A percentile compares a stretch with the other conserved stretches of the same genome.
Evolutionary conservation across 92 coral and sea anemone genomes (phyloP).

Genomic region (Montipora capitata): DNA sequence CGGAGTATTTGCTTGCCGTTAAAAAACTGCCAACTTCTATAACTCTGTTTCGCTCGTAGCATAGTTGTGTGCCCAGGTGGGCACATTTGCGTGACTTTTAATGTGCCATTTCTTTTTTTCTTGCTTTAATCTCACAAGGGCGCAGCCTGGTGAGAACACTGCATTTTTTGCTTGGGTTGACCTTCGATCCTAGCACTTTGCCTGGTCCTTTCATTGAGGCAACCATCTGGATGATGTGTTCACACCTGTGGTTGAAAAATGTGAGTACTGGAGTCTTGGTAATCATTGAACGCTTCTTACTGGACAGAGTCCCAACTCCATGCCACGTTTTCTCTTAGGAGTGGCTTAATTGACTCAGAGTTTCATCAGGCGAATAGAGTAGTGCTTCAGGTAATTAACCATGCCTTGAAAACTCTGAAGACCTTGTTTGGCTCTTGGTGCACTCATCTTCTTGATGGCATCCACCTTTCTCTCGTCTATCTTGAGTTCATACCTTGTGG

Average conservation of each 20-base stretch:
- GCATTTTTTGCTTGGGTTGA: too few relatives aligned
- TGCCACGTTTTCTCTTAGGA: background rate
- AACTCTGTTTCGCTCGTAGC: too few relatives aligned
- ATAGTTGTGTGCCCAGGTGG: too few relatives aligned
- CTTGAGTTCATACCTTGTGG: background rate
- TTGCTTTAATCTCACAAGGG: too few relatives aligned
- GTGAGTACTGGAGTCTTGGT: constrained; percentile 32
- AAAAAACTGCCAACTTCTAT: too few relatives aligned
- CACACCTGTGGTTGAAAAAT: background rate
- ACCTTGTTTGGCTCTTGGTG: constrained; percentile 2
- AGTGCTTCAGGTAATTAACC: constrained; percentile 6
- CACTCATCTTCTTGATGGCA: constrained; percentile 4
- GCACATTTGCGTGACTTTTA: too few relatives aligned
- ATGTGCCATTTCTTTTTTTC: too few relatives aligned
- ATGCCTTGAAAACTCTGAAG: constrained; percentile 29
- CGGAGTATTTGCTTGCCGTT: too few relatives aligned
- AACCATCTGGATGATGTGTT: constrained; percentile 1
- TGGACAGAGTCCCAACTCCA: constrained; percentile 13
- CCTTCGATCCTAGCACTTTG: too few relatives aligned
- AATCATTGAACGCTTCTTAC: constrained; percentile 11
- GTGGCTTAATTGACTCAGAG: constrained; percentile 1
- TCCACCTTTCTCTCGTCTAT: constrained; percentile 8
- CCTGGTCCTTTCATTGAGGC: too few relatives aligned
- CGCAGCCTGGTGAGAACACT: too few relatives aligned
- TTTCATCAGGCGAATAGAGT: background rate